These are phyloP conservation scores for Drosophila kurseongensis DNA, from an alignment of 1,140 invertebrate genomes.

Conservation along the genomic window DNA sequence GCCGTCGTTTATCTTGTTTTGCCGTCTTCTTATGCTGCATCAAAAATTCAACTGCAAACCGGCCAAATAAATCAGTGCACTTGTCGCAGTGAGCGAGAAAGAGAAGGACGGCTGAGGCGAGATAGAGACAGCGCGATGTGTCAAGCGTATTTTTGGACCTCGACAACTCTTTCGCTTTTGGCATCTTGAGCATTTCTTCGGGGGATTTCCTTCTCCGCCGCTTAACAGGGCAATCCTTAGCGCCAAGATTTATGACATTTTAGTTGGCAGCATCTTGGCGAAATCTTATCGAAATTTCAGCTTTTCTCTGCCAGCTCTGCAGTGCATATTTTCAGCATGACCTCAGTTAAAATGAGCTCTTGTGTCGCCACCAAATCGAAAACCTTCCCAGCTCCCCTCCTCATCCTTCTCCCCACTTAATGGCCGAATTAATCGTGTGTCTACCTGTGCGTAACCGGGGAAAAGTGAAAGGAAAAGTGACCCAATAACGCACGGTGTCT, in stretches of 20 bases:
- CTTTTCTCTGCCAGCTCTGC: slow-evolving; percentile 40
- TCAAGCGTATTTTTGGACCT: slow-evolving; percentile 75
- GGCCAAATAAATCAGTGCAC: slow-evolving; percentile 84
- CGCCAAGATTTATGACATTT: slow-evolving; percentile 84
- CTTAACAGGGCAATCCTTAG: slow-evolving; percentile 73
- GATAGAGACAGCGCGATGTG: slow-evolving; percentile 50
- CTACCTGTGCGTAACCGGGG: slow-evolving; percentile 50
- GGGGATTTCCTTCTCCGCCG: slow-evolving; percentile 37
- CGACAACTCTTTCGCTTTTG: slow-evolving; percentile 76
- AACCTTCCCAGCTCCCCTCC: slow-evolving; percentile 6
- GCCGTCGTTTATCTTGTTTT: slow-evolving; percentile 82
- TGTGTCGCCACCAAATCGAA: slow-evolving; percentile 15
- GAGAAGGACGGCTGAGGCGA: slow-evolving; percentile 23
- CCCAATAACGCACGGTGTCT: slow-evolving; percentile 63
- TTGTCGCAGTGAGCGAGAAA: slow-evolving; percentile 19
- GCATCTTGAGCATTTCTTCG: slow-evolving; percentile 58
- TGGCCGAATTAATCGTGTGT: slow-evolving; percentile 54
- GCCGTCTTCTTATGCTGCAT: slow-evolving; percentile 76
- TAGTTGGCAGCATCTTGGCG: slow-evolving; percentile 79
- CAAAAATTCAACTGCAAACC: slow-evolving; percentile 83
- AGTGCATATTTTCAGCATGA: slow-evolving; percentile 69
- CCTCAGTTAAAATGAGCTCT: slow-evolving; percentile 47
- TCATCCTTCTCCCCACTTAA: slow-evolving; percentile 20
- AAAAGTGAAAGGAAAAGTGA: slow-evolving; percentile 57
- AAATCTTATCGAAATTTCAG: slow-evolving; percentile 80